Base-by-base conservation (phyloP, 1,140 invertebrate genomes). In the Meloidogyne exigua region DNA sequence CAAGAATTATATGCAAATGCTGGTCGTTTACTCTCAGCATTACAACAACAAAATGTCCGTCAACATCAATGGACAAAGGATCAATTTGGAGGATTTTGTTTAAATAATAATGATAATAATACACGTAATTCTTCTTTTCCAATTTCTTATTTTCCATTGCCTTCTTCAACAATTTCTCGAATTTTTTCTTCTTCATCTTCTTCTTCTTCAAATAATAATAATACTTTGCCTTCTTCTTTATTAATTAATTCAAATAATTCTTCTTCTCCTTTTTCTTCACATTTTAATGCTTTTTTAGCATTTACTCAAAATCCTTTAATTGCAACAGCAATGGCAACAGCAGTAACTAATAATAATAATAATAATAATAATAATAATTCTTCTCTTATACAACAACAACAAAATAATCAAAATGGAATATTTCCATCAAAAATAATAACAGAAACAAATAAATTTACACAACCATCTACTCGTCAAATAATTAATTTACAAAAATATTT, bases 41-140 rank as follows among this genome's bases (percentile, higher is more conserved):
- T 26, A 42, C 76, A 77, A 28, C 76, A 77, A 28, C 75, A 77
- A 42, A 18, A 75, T 28, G 62, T n/a, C n/a, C 75, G 75, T 49
- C 72, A 71, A 25, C 79, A 80, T 76, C 78, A 79, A 66, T 62
- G 36, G 62, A 42, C 66, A 26, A 36, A 23, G 13, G 39, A 44
- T n/a, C 49, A 57, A 57, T 57, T 57, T 57, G 49, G 49, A 57
- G 36, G 36, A 39, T 39, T 39, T 39, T n/a, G n/a, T 21, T 57
- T 57, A 7, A n/a, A n/a, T 9, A 57, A 57, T 57, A 57, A n/a
- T n/a, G n/a, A n/a, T n/a, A n/a, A n/a, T n/a, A n/a, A n/a, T 49
- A 18, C 18, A 4, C 44, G 44, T 42, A 13, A 21, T 32, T 18
- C 28, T 42, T 3, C 77, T 76, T 12, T 26, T 26, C 28, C 36